These are phyloP conservation scores for Sus scrofa DNA, from an alignment of 2,113 vertebrate genomes.

Conservation along the genomic window T2T-Sscrofa CM000813.6:123971501-123972000, in stretches of 20 bases:
- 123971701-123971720: no score
- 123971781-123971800: no score
- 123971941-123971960: not conserved
- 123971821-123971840: no score
- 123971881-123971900: no score
- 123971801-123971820: no score
- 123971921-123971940: not conserved
- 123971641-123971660: not conserved
- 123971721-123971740: no score
- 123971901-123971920: not conserved
- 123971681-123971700: no score
- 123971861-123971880: no score
- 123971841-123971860: no score
- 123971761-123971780: no score
- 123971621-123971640: not conserved
- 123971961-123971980: not conserved
- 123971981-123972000: not conserved
- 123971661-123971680: not conserved
- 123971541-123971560: not conserved
- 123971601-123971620: not conserved
- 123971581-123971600: not conserved
- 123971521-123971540: not conserved
- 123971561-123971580: not conserved
- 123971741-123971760: no score
- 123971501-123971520: not conserved